Evolutionary conservation across 2,888 invertebrate species (phyloP).

Genomic region (Scrobipalpa costella): DNA sequence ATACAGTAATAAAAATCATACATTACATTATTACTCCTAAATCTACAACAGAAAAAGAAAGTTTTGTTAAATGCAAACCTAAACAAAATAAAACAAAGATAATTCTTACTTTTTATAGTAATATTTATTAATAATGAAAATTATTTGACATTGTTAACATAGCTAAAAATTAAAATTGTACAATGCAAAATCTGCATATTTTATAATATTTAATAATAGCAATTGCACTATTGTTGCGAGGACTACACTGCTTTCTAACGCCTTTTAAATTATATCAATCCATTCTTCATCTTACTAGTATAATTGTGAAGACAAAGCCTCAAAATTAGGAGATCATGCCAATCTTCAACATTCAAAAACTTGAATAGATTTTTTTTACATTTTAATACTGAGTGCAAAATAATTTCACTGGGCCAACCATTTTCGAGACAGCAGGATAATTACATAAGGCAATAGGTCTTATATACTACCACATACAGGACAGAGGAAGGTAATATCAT

Average conservation of each 20-base stretch:
- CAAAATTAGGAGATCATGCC: slow-evolving; percentile 62
- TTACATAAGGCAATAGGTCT: slow-evolving; percentile 61
- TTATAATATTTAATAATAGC: slow-evolving; percentile 68
- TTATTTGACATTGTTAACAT: slow-evolving; percentile 73
- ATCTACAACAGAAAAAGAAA: slow-evolving; percentile 6
- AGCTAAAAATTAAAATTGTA: slow-evolving; percentile 79
- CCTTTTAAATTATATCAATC: slow-evolving; percentile 62
- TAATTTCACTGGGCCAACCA: slow-evolving; percentile 70
- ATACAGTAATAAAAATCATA: slow-evolving; percentile 1
- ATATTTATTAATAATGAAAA: slow-evolving; percentile 74
- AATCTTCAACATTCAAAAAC: slow-evolving; percentile 54
- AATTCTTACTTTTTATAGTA: slow-evolving; percentile 73
- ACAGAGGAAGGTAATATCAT: slow-evolving; percentile 55
- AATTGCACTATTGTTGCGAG: slow-evolving; percentile 81
- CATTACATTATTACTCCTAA: slow-evolving; percentile 1
- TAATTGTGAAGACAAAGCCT: slow-evolving; percentile 62
- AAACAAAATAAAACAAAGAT: slow-evolving; percentile 68
- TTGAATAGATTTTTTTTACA: slow-evolving; percentile 44
- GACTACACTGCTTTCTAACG: slow-evolving; percentile 75
- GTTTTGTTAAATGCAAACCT: slow-evolving; percentile 58
- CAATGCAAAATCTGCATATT: slow-evolving; percentile 77
- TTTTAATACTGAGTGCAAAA: slow-evolving; percentile 75
- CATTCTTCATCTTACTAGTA: slow-evolving; percentile 57
- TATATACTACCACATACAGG: slow-evolving; percentile 49
- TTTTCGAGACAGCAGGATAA: slow-evolving; percentile 51